These are phyloP conservation scores for Ceratothoa steindachneri DNA, from an alignment of 2,888 invertebrate species.

Conservation along the genomic window DNA sequence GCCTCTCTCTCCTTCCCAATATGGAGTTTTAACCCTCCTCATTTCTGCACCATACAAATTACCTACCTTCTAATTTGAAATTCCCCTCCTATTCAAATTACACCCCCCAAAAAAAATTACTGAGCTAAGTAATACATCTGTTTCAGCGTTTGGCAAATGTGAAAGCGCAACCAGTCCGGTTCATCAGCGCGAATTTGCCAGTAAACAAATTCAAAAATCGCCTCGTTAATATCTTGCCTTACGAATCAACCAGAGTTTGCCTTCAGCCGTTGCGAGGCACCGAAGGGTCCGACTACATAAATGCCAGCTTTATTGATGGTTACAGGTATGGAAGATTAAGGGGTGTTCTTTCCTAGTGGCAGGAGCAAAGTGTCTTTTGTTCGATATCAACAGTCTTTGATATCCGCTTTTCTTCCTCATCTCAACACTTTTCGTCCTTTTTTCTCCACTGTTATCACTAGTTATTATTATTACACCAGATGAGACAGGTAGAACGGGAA, in stretches of 20 bases:
- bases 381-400: not conserved
- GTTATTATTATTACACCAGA: too few relatives aligned
- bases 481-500: too few relatives aligned
- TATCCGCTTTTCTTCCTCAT: not conserved
- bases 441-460: too few relatives aligned
- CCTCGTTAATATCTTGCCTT: slow-evolving; percentile 94
- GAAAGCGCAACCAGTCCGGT: slow-evolving; percentile 87
- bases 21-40: too few relatives aligned
- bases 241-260: slow-evolving; percentile 89
- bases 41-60: too few relatives aligned
- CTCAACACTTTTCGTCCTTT: not conserved
- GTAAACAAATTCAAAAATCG: slow-evolving; percentile 98
- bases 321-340: slow-evolving; percentile 64
- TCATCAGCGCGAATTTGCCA: slow-evolving; percentile 91
- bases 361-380: too few relatives aligned
- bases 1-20: too few relatives aligned
- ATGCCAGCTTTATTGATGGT: slow-evolving; percentile 96
- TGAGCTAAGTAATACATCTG: too few relatives aligned
- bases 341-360: too few relatives aligned
- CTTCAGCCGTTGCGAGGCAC: slow-evolving; percentile 73
- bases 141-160: slow-evolving; percentile 84
- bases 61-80: too few relatives aligned
- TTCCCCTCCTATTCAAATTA: too few relatives aligned
- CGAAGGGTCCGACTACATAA: slow-evolving; percentile 86
- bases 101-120: too few relatives aligned